Base-by-base conservation (phyloP, 2,888 invertebrate species). In the Lasioglossum pauxillum region DNA sequence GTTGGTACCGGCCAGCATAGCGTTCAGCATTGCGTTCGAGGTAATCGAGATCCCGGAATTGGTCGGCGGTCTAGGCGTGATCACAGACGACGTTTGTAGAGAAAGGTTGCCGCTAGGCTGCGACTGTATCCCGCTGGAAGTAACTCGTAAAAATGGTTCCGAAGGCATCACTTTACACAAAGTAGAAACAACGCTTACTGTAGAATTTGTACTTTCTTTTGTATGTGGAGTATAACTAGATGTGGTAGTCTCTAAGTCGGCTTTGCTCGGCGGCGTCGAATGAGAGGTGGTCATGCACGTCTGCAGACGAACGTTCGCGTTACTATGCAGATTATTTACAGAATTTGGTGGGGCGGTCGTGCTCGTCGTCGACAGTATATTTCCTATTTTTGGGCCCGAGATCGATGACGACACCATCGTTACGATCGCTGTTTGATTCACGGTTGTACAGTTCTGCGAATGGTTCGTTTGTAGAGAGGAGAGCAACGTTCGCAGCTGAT, bases 401-500 rank as follows among this genome's bases (percentile, higher is more conserved):
- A 96, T 96, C 78, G 96, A 96, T 80, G 97, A 96, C 73, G 96
- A 95, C 2, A 96, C 95, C 80, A 95, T 95, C 0, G 95, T 95
- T 1, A 95, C 92, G 78, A 95, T 90, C 49, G 95, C 94, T 27
- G 95, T 95, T 89, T 96, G 95, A 71, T 95, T 93, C 57, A 96
- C 95, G 4, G 95, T 95, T 88, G 97, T 96, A 35, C 92, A 94
- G 64, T 91, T 92, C 67, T 94, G 94, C 0, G 94, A 89, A 80
- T 94, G 91, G 57, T 96, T 96, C 0, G 96, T 96, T 84, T 96
- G 97, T 49, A 97, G 93, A 0, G 97, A 97, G 0, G 97, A 97
- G 94, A 97, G 95, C 75, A 97, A 96, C 8, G 96, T 96, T 57
- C 97, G 95, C 73, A 97, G 93, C 91, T 97, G 97, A 93, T 97